Evolutionary conservation across 1,140 invertebrate species (phyloP).

Genomic region (Hyphantria cunea): DNA sequence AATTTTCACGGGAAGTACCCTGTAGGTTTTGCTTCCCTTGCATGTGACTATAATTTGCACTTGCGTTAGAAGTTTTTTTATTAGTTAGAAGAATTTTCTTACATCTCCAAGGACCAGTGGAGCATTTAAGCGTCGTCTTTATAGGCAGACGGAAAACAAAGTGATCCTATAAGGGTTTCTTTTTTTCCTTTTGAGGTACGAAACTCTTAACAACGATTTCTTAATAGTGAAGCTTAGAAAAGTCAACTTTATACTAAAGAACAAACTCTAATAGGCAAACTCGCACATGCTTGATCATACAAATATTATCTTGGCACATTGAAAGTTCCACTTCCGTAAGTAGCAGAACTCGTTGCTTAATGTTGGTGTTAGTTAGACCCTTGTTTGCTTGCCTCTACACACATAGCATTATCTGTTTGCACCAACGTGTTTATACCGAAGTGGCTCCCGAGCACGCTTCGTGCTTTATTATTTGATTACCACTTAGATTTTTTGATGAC

Average conservation of each 20-base stretch:
- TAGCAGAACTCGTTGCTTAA: conserved; percentile 22
- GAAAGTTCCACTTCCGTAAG: conserved; percentile 4
- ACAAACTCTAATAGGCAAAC: too few relatives aligned
- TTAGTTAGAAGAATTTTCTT: too few relatives aligned
- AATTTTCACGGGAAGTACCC: too few relatives aligned
- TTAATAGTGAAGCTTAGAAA: not conserved
- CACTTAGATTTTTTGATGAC: not conserved
- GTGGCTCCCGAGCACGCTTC: conserved; percentile 17
- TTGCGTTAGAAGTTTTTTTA: too few relatives aligned
- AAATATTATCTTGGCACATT: not conserved
- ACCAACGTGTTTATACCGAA: conserved; percentile 17
- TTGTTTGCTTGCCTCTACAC: conserved; percentile 18
- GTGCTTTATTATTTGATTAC: conserved; percentile 20
- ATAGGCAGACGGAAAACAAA: too few relatives aligned
- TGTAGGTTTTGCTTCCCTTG: too few relatives aligned
- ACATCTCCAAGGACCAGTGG: too few relatives aligned
- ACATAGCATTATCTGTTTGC: conserved; percentile 27
- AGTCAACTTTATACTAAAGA: not conserved
- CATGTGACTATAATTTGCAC: too few relatives aligned
- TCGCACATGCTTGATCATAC: not conserved
- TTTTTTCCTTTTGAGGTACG: too few relatives aligned
- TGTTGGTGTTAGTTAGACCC: conserved; percentile 18
- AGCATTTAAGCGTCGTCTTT: too few relatives aligned
- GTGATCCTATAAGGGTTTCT: too few relatives aligned
- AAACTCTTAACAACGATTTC: too few relatives aligned